Conservation (phyloP, 2,888 invertebrate genomes). For the Scrobipalpa atriplicella region DNA sequence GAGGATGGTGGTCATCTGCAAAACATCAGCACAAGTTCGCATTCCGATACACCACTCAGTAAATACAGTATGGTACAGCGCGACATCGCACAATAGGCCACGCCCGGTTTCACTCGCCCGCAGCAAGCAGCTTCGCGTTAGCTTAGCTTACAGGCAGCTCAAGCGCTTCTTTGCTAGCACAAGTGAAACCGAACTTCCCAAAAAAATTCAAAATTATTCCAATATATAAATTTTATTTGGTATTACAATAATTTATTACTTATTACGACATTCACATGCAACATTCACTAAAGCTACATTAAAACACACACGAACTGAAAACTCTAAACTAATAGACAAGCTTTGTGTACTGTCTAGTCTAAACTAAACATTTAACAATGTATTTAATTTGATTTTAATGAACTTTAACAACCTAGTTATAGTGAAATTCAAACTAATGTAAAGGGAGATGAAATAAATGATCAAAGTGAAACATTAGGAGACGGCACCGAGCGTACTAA, state of each 20-base stretch:
- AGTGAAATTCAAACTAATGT: slow-evolving; percentile 54
- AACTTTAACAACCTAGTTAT: slow-evolving; percentile 50
- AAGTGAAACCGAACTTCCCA: slow-evolving; percentile 57
- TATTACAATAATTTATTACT: slow-evolving; percentile 41
- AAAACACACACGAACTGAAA: slow-evolving; percentile 49
- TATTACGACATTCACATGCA: slow-evolving; percentile 67
- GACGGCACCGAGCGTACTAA: slow-evolving; percentile 60
- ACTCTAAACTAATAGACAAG: slow-evolving; percentile 62
- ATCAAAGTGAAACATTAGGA: slow-evolving; percentile 48
- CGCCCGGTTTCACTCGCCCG: slow-evolving; percentile 52
- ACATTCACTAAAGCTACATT: slow-evolving; percentile 51
- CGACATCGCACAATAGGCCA: slow-evolving; percentile 68
- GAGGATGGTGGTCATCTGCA: slow-evolving; percentile 98
- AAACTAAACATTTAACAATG: background rate
- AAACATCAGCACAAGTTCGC: slow-evolving; percentile 88
- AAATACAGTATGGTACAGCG: slow-evolving; percentile 67
- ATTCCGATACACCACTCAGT: slow-evolving; percentile 80
- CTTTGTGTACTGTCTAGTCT: slow-evolving; percentile 53
- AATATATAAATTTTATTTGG: slow-evolving; percentile 35
- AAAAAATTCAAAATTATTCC: slow-evolving; percentile 24
- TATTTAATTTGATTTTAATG: slow-evolving; percentile 47
- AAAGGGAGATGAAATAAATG: slow-evolving; percentile 54
- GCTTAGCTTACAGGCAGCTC: slow-evolving; percentile 22
- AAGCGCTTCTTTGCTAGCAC: slow-evolving; percentile 34
- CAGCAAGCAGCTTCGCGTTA: slow-evolving; percentile 1